Conservation (phyloP, 2,797 vertebrate genomes). For the Fistularia commersonii region DNA sequence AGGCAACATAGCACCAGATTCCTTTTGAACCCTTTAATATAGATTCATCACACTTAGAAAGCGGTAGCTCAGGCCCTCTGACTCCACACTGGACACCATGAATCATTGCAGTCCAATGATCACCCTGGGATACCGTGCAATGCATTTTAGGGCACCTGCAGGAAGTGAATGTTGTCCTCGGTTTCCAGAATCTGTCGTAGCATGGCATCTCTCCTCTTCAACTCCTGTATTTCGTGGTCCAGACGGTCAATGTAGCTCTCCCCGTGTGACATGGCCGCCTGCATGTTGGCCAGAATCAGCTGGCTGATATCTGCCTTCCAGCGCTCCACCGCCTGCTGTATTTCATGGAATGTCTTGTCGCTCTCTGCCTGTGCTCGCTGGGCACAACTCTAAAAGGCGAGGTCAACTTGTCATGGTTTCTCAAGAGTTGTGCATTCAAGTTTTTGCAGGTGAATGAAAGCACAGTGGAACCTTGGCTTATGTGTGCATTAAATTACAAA, state of each 20-base stretch:
- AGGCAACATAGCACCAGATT: too few species aligned
- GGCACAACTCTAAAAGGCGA: constrained; percentile 57
- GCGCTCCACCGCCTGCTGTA: constrained; percentile 77
- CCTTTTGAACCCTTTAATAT: too few species aligned
- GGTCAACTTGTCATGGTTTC: constrained; percentile 3
- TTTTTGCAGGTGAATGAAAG: too few species aligned
- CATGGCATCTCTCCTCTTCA: constrained; percentile 72
- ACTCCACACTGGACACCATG: too few species aligned
- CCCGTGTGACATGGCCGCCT: constrained; percentile 74
- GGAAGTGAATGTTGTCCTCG: constrained; percentile 76
- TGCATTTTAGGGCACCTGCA: constrained; percentile 56
- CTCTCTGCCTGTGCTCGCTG: constrained; percentile 73
- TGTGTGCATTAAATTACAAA: too few species aligned
- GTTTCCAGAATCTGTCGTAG: constrained; percentile 73
- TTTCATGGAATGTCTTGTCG: constrained; percentile 78
- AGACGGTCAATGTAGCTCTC: constrained; percentile 80
- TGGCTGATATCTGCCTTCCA: constrained; percentile 78
- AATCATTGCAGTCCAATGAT: too few species aligned
- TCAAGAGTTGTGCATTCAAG: neutral
- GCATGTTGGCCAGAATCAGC: constrained; percentile 77
- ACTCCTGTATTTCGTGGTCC: constrained; percentile 80
- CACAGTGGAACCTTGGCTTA: too few species aligned
- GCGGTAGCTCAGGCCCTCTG: too few species aligned
- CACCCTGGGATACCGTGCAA: too few species aligned
- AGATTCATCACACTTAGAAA: too few species aligned